Conservation (phyloP, 1,140 invertebrate species). For the Aphelinus certus region DNA sequence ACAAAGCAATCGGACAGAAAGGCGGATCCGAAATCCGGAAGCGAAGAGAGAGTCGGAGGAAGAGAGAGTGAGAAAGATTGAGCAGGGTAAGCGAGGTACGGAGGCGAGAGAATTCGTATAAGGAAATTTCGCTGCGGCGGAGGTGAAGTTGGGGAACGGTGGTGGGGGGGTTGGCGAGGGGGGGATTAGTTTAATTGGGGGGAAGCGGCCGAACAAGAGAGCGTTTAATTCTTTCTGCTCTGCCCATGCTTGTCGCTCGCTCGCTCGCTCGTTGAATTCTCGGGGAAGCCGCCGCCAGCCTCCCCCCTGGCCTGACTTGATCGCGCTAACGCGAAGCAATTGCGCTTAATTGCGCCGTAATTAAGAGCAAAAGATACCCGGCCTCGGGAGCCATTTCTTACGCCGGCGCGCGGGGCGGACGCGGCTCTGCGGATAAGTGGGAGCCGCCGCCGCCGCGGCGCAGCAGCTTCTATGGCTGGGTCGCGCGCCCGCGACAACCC, state of each 20-base stretch:
- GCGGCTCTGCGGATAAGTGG: slow-evolving; percentile 10
- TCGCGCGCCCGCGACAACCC: no score
- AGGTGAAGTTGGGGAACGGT: background rate
- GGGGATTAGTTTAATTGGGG: slow-evolving; percentile 35
- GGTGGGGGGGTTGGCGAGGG: no score
- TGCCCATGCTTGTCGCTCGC: no score
- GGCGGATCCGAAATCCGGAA: background rate
- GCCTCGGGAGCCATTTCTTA: slow-evolving; percentile 12
- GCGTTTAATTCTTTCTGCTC: slow-evolving; percentile 42
- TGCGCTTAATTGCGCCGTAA: slow-evolving; percentile 41
- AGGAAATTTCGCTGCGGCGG: slow-evolving; percentile 8
- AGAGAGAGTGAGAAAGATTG: background rate
- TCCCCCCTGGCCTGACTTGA: background rate
- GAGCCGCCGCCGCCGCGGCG: background rate
- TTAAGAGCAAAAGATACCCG: slow-evolving; percentile 39
- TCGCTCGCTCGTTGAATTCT: background rate
- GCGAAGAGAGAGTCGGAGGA: background rate
- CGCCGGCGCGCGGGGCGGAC: background rate
- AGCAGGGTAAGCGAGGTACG: background rate
- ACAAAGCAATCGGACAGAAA: background rate
- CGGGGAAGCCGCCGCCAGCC: no score
- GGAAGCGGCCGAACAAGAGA: slow-evolving; percentile 27
- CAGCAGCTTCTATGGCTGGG: no score
- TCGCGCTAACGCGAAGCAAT: slow-evolving; percentile 28
- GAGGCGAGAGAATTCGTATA: slow-evolving; percentile 26